A percentile compares a stretch with the other conserved stretches of the same genome.
Evolutionary conservation across 2,113 vertebrate species (phyloP).

Genomic region (Eudyptes chrysolophus): DNA sequence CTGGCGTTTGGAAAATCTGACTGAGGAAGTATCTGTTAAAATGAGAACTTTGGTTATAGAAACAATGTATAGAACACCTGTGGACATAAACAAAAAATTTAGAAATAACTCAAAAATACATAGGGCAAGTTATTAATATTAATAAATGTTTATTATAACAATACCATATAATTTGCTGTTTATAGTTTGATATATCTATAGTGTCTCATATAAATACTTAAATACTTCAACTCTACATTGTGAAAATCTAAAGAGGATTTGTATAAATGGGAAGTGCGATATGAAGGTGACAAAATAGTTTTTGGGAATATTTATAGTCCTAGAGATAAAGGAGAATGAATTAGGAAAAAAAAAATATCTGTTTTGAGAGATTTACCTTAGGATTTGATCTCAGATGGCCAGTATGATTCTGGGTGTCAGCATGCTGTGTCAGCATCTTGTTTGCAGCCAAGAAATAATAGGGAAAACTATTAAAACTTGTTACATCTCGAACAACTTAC

Average conservation of each 20-base stretch:
- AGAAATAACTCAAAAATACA: background rate
- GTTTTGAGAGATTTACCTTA: conserved; percentile 52
- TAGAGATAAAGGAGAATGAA: background rate
- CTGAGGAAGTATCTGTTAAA: conserved; percentile 38
- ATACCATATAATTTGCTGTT: background rate
- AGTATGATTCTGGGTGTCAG: conserved; percentile 67
- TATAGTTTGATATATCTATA: background rate
- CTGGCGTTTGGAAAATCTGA: background rate
- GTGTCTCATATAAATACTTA: background rate
- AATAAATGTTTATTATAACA: background rate
- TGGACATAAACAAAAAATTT: background rate
- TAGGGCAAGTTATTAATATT: background rate
- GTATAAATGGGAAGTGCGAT: background rate
- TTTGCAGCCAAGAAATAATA: conserved; percentile 29
- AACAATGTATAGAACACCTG: background rate
- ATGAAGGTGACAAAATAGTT: background rate
- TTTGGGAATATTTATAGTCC: background rate
- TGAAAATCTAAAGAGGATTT: background rate
- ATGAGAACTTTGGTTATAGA: background rate
- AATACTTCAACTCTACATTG: background rate
- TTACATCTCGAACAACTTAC: background rate
- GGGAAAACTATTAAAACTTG: background rate
- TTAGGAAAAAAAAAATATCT: background rate
- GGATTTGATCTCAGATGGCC: conserved; percentile 67
- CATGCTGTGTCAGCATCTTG: conserved; percentile 69